These are phyloP conservation scores for Anas bernieri DNA, from an alignment of 2,797 vertebrate species.

Conservation along the genomic window DNA sequence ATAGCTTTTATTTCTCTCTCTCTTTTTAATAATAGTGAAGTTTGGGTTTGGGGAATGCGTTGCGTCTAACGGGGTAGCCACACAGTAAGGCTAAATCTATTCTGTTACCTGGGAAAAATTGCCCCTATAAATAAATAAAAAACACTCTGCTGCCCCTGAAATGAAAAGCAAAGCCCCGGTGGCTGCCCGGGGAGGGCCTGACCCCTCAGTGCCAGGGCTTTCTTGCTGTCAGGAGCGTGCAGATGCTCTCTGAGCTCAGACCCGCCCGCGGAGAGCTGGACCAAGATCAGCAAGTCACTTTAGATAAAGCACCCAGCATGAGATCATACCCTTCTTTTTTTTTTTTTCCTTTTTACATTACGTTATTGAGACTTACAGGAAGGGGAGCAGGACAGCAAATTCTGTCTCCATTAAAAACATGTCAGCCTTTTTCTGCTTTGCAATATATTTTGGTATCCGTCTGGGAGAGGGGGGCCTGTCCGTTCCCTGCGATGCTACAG, in stretches of 20 bases:
- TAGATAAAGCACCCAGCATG: slow-evolving; percentile 14
- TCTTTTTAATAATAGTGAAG: neutral
- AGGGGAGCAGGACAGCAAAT: neutral
- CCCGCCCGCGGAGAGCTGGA: neutral
- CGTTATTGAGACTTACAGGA: neutral
- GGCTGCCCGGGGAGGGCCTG: neutral
- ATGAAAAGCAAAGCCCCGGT: neutral
- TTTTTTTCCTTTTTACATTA: neutral
- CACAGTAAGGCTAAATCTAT: neutral
- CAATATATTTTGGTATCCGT: neutral
- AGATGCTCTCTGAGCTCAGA: neutral
- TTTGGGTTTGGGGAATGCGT: neutral
- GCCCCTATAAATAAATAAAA: neutral
- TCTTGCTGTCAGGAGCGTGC: neutral
- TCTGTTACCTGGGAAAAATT: neutral
- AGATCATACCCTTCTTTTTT: neutral
- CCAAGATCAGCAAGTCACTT: slow-evolving; percentile 31
- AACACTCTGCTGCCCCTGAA: neutral
- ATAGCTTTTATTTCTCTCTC: neutral
- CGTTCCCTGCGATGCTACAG: neutral
- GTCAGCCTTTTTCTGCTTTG: neutral
- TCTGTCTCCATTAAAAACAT: slow-evolving; percentile 42
- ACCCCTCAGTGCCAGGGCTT: neutral
- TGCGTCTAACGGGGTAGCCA: neutral
- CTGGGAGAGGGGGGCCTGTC: neutral